Base-by-base conservation (phyloP, 2,113 vertebrate genomes). In the Centropus bengalensis region DNA sequence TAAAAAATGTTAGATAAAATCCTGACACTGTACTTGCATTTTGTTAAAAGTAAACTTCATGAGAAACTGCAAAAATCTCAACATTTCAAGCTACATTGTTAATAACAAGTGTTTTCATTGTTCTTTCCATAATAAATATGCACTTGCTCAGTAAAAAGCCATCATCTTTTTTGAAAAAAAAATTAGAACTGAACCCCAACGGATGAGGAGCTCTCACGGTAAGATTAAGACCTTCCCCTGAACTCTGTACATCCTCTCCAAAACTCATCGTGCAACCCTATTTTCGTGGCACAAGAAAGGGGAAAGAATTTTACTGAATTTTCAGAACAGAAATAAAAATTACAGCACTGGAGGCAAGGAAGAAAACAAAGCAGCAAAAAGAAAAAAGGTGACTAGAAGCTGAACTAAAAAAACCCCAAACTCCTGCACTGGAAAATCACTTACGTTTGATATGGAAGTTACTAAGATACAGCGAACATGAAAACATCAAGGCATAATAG, bases 161-260 rank as follows among this genome's bases (percentile, higher is more conserved):
- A 10, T 1, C 0, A 44, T 0, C 0, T 14, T 47, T 33, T 52
- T 18, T 10, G 15, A 52, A 42, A 58, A 33, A 27, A 11, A 6
- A 51, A 24, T 21, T 47, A 9, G 38, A 75, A 12, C 4, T 42
- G 16, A 71, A 32, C 1, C 5, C 5, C 4, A 8, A 47, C 7
- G 30, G 27, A 26, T 45, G 3, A 69, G 40, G 52, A 75, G 33
- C 4, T 40, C 1, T 38, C 44, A 63, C 42, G 12, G 17, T 38
- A 59, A 70, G 12, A 77, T 58, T 74, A 28, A 86, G 83, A 80
- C 13, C 26, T 63, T 45, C 7, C 5, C 73, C 32, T 44, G 36
- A 85, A 42, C 9, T 58, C 22, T 33, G 7, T 26, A 28, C 23
- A 23, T 81, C 44, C 28, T 76, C 59, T 62, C 21, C 26, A 80